Conservation (phyloP, 2,113 vertebrate genomes). For the Paradisaea rubra region DNA sequence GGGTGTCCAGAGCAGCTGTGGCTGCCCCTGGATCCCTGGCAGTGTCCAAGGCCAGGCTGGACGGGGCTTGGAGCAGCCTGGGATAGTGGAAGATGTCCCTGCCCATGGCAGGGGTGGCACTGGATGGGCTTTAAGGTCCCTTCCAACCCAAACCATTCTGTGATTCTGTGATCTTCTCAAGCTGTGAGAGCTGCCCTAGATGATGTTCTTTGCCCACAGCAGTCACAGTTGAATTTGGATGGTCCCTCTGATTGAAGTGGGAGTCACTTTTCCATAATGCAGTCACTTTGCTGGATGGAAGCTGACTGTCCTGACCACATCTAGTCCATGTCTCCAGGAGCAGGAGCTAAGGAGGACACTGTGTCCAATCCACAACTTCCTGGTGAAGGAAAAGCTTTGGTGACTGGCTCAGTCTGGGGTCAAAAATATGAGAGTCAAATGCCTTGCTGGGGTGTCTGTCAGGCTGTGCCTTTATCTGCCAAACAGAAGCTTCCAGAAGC, state of each 20-base stretch:
- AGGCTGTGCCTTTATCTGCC: neutral
- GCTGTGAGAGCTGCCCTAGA: neutral
- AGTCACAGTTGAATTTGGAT: neutral
- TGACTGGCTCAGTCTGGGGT: neutral
- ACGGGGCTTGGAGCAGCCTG: rapidly evolving
- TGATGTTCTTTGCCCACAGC: neutral
- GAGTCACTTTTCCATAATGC: neutral
- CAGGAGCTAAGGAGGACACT: neutral
- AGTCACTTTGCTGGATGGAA: neutral
- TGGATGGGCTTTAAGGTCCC: neutral
- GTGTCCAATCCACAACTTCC: neutral
- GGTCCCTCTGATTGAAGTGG: neutral
- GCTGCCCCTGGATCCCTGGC: neutral
- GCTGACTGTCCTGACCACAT: neutral
- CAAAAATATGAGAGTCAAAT: neutral
- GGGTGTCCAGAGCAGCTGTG: neutral
- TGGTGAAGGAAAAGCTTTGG: neutral
- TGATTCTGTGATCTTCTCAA: neutral
- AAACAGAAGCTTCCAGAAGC: neutral
- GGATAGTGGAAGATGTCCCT: neutral
- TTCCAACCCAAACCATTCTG: neutral
- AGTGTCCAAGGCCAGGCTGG: neutral
- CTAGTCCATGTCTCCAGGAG: neutral
- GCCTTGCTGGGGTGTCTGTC: neutral
- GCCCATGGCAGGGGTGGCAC: no score